phyloP scores from a whole-genome alignment of 1,140 invertebrate species.

The Contarinia nasturtii region DNA sequence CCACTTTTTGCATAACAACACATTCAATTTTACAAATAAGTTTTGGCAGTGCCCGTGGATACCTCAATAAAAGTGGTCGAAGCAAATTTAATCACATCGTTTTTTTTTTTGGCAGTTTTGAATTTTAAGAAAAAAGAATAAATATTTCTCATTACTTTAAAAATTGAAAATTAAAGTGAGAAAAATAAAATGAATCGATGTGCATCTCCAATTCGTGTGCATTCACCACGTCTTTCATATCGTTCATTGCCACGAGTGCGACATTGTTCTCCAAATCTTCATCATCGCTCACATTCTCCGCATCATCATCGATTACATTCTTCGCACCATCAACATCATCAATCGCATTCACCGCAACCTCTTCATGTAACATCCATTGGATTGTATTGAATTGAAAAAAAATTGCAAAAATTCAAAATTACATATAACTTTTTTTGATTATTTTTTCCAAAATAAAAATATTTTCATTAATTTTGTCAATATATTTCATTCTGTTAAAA shows the following conservation, averaged over 20 bases:
- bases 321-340: neutral
- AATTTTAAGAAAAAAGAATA: too few species aligned
- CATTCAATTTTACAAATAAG: too few species aligned
- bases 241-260: neutral
- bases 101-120: too few species aligned
- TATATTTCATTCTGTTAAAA: conserved; percentile 5
- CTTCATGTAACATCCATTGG: too few species aligned
- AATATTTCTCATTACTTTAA: too few species aligned
- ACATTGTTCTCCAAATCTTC: neutral
- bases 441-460: neutral
- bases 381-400: too few species aligned
- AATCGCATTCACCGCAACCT: too few species aligned
- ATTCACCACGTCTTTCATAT: neutral
- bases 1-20: too few species aligned
- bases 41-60: too few species aligned
- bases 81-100: neutral
- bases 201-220: neutral
- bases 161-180: too few species aligned
- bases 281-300: neutral
- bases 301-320: neutral
- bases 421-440: neutral
- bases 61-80: too few species aligned
- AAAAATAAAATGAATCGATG: too few species aligned
- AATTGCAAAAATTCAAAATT: neutral
- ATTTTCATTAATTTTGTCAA: conserved; percentile 9